Percentiles rank a stretch among this genome's conserved stretches.
Evolutionary conservation across 2,797 vertebrate species (phyloP).

Genomic region (Momotus momota): DNA sequence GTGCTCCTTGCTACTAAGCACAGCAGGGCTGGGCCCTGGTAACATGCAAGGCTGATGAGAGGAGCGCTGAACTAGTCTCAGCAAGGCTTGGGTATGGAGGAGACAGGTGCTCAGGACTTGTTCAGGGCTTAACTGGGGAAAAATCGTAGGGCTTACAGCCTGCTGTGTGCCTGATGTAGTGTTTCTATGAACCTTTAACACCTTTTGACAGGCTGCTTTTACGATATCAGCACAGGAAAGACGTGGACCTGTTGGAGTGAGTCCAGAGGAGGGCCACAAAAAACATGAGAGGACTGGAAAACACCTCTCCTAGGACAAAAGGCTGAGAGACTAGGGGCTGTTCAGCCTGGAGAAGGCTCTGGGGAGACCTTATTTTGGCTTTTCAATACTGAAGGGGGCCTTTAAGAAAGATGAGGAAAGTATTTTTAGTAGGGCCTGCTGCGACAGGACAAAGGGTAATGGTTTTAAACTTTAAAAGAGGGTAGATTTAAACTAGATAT

Average conservation of each 20-base stretch:
- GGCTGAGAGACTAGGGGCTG: background rate
- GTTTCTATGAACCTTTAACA: accelerated
- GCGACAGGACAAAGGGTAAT: background rate
- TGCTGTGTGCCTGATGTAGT: accelerated
- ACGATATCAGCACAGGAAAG: no score
- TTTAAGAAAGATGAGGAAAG: background rate
- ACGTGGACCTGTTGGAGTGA: background rate
- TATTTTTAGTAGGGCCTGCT: background rate
- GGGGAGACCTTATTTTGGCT: background rate
- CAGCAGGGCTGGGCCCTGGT: background rate
- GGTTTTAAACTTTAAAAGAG: background rate
- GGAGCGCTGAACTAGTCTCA: no score
- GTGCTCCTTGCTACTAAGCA: accelerated
- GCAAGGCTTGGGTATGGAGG: accelerated
- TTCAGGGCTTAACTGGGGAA: no score
- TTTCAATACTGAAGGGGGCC: background rate
- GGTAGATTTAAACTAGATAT: background rate
- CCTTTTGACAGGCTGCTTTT: accelerated
- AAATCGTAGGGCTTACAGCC: accelerated
- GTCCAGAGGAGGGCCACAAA: background rate
- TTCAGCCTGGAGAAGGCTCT: background rate
- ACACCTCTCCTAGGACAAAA: background rate
- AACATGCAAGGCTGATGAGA: accelerated
- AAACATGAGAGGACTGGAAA: no score
- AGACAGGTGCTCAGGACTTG: accelerated